A percentile compares a stretch with the other conserved stretches of the same genome.
phyloP scores from a whole-genome alignment of 2,888 invertebrate species.

The Pantelozetes paolii region DNA sequence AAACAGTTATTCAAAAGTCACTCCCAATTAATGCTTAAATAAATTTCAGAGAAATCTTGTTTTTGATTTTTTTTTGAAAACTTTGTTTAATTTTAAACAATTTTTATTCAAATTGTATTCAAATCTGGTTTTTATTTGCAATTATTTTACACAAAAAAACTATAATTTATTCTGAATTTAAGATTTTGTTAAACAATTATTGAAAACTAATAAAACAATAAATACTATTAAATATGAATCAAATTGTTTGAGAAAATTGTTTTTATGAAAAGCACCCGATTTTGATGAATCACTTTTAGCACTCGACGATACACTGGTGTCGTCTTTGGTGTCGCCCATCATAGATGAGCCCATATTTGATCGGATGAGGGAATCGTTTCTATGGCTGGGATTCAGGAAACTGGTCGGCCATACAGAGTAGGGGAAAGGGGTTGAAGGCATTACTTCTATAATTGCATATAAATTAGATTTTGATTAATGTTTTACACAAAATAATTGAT shows the following conservation, averaged over 20 bases:
- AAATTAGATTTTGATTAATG: not conserved
- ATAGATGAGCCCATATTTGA: slow-evolving; percentile 31
- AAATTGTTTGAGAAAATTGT: not conserved
- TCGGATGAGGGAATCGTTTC: slow-evolving; percentile 21
- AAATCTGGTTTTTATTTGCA: too few species aligned
- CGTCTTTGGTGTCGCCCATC: slow-evolving; percentile 38
- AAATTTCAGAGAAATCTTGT: too few species aligned
- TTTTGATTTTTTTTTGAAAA: too few species aligned
- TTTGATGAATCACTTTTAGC: slow-evolving; percentile 32
- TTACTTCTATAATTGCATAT: not conserved
- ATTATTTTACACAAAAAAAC: not conserved
- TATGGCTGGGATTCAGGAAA: slow-evolving; percentile 12
- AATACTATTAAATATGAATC: slow-evolving; percentile 7
- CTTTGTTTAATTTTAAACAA: too few species aligned
- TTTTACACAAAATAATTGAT: not conserved
- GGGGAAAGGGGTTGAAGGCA: not conserved
- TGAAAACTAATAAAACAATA: not conserved
- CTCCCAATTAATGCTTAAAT: too few species aligned
- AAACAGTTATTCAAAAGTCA: too few species aligned
- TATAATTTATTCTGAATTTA: not conserved
- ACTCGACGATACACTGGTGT: slow-evolving; percentile 25
- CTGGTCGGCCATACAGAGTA: not conserved
- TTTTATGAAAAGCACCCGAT: slow-evolving; percentile 3
- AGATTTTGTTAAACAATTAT: slow-evolving; percentile 4
- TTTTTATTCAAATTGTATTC: too few species aligned